Evolutionary conservation across 2,797 vertebrate species (phyloP).

Genomic region (Takifugu ocellatus): DNA sequence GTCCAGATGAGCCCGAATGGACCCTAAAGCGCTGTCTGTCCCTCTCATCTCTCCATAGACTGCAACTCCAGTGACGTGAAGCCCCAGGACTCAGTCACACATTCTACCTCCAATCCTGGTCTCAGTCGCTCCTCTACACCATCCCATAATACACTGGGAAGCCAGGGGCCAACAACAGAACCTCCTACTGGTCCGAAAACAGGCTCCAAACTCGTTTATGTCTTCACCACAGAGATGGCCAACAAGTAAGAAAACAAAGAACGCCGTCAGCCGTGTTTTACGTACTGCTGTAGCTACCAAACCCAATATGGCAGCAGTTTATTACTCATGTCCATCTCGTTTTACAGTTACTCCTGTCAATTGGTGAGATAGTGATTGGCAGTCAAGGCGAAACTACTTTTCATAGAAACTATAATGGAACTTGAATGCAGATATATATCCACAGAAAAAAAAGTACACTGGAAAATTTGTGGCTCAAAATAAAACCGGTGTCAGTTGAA

Average conservation of each 20-base stretch:
- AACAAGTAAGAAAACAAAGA: constrained; percentile 88
- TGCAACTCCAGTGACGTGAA: constrained; percentile 95
- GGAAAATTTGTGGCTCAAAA: constrained; percentile 21
- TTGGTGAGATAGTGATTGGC: constrained; percentile 4
- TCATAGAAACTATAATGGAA: too few species aligned
- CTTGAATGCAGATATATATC: too few species aligned
- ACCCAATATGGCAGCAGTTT: constrained; percentile 1
- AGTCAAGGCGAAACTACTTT: constrained; percentile 7
- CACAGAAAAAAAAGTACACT: too few species aligned
- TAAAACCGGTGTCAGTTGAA: constrained; percentile 30
- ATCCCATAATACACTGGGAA: constrained; percentile 86
- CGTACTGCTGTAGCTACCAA: not conserved
- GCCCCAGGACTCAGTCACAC: constrained; percentile 89
- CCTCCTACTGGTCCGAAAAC: constrained; percentile 87
- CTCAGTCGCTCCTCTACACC: constrained; percentile 93
- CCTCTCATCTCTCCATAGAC: constrained; percentile 71
- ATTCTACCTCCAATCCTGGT: constrained; percentile 88
- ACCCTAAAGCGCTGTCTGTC: constrained; percentile 8
- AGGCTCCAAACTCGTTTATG: constrained; percentile 93
- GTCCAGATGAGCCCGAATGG: constrained; percentile 27
- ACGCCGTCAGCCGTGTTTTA: not conserved
- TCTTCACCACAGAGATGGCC: constrained; percentile 99
- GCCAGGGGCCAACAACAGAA: constrained; percentile 84
- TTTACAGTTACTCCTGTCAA: not conserved
- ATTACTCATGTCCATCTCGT: not conserved